Conservation (phyloP, 2,113 vertebrate genomes). For the Chascanopsetta lugubris region DNA sequence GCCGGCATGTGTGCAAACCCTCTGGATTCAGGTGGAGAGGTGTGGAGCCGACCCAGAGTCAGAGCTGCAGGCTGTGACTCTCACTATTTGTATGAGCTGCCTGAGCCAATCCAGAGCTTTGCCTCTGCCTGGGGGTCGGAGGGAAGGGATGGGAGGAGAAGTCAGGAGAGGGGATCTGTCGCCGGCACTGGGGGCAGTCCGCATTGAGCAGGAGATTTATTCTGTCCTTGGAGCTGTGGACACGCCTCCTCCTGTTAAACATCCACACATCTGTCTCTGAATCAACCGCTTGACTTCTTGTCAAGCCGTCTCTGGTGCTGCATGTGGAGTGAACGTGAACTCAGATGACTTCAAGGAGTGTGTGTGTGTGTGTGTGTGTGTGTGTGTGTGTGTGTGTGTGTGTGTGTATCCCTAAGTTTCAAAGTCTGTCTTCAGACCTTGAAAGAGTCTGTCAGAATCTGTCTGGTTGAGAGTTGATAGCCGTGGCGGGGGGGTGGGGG, state of each 20-base stretch:
- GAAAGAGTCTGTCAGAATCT: background rate
- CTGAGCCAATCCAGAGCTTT: conserved; percentile 29
- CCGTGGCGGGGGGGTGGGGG: no score
- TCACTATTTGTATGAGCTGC: conserved; percentile 17
- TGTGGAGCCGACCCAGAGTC: conserved; percentile 30
- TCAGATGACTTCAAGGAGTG: background rate
- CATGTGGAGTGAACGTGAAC: background rate
- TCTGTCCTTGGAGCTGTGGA: conserved; percentile 4
- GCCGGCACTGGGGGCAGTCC: conserved; percentile 15
- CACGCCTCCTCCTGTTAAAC: conserved; percentile 81
- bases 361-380: background rate
- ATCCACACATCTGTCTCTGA: conserved; percentile 82
- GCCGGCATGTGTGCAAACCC: no score
- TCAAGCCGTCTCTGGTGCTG: background rate
- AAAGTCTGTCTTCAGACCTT: no score
- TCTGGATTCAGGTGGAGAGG: background rate
- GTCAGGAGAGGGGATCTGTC: conserved; percentile 33
- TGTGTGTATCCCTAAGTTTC: background rate
- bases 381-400: background rate
- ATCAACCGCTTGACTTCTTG: conserved; percentile 72
- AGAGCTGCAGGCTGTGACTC: conserved; percentile 28
- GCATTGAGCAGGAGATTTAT: conserved; percentile 30
- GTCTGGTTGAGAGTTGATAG: background rate
- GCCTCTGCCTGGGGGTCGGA: conserved; percentile 41
- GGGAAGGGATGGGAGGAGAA: conserved; percentile 40